A percentile compares a stretch with the other conserved stretches of the same genome.
Evolutionary conservation across 2,797 vertebrate species (phyloP).

Genomic region (Sparus aurata): DNA sequence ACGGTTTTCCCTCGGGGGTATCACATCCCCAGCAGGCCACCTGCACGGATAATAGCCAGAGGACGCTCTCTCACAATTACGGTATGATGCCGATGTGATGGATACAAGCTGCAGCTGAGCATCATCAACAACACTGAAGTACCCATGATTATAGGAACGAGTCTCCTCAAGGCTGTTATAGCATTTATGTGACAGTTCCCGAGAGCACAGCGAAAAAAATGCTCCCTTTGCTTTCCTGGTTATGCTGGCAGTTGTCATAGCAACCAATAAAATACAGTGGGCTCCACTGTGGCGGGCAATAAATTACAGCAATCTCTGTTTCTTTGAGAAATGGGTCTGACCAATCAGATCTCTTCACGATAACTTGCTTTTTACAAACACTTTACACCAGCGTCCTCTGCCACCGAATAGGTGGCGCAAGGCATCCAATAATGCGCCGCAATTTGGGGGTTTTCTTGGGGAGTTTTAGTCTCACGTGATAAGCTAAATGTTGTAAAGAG

Average conservation of each 20-base stretch:
- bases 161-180: constrained; percentile 53
- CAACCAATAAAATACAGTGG: constrained; percentile 35
- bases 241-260: constrained; percentile 45
- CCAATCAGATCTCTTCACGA: constrained; percentile 6
- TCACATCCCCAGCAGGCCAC: constrained; percentile 43
- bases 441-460: not conserved
- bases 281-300: constrained; percentile 15
- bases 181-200: constrained; percentile 54
- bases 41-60: constrained; percentile 51
- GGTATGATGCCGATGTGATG: constrained; percentile 48
- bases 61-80: constrained; percentile 55
- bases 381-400: not conserved
- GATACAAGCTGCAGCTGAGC: constrained; percentile 58
- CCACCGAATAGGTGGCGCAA: too few relatives aligned
- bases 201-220: constrained; percentile 32
- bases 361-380: not conserved
- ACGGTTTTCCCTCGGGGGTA: constrained; percentile 44
- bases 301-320: constrained; percentile 9
- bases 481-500: not conserved
- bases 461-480: not conserved
- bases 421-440: not conserved
- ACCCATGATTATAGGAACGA: constrained; percentile 58
- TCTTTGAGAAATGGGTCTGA: constrained; percentile 6
- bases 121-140: constrained; percentile 61
- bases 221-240: constrained; percentile 13